Evolutionary conservation across 2,888 invertebrate genomes (phyloP), one percentile per base, ranked within the genome.

Genomic region (Microctonus brassicae): DNA sequence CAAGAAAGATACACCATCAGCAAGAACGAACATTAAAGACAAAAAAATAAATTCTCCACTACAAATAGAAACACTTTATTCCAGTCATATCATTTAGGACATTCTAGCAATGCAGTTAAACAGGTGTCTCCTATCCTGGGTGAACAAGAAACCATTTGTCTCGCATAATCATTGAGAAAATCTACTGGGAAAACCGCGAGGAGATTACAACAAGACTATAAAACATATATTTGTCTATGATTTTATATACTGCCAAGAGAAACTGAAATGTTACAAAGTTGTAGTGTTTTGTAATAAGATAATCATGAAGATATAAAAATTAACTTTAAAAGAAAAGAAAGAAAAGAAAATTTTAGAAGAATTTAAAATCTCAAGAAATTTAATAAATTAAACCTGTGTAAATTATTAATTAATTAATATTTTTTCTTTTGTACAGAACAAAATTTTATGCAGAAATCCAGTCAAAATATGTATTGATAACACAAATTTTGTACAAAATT

Each of bases 51-150:
- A 24, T 33, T 22, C 33, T 52, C n/a, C 11, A 10, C 65, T 22
- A 20, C 65, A 34, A 65, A 65, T 65, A 65, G 52, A 65, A 65
- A 47, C 65, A 65, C 33, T 29, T 57, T 36, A 26, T 24, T 57
- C 24, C 24, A 3, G 11, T 22, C 53, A 36, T 58, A n/a, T 24
- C 24, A 36, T 26, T 57, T 39, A 22, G 57, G 34, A 39, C 57
- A 65, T 33, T 20, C 13, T 13, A 36, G 24, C 57, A n/a, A 66
- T 66, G 39, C 36, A 17, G 57, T 66, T 65, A 65, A 65, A 55
- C 65, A 65, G 36, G 53, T 65, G 65, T 65, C 55, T 13, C 53
- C 36, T 65, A 65, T 64, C 63, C 29, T 52, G n/a, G 63, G 47
- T 64, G 20, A 52, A 64, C 63, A 64, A 64, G 52, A 52, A 47